A percentile compares a stretch with the other conserved stretches of the same genome.
These are phyloP conservation scores for Sclerodermus sp. DNA, from an alignment of 2,888 invertebrate species.

Conservation along the genomic window DNA sequence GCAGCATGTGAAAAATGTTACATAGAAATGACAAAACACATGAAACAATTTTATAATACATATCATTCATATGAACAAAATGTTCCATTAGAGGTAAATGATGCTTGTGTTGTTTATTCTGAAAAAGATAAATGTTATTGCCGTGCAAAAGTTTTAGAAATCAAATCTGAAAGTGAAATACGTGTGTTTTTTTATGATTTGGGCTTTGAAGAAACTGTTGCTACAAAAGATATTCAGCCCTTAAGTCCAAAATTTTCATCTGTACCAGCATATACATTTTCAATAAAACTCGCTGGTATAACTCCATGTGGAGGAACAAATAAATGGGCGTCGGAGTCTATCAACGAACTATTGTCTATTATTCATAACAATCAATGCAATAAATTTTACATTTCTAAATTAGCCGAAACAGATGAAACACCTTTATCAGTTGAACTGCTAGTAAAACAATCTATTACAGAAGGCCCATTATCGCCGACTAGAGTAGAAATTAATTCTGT, in stretches of 20 bases:
- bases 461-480: constrained; percentile 70
- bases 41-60: constrained; percentile 62
- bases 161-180: constrained; percentile 50
- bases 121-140: constrained; percentile 65
- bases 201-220: constrained; percentile 61
- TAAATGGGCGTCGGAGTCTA: constrained; percentile 66
- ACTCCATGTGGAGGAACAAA: constrained; percentile 67
- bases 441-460: constrained; percentile 64
- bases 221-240: constrained; percentile 58
- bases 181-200: constrained; percentile 71
- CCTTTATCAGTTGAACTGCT: constrained; percentile 66
- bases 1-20: constrained; percentile 58
- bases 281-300: constrained; percentile 72
- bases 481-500: constrained; percentile 67
- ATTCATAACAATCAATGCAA: constrained; percentile 60
- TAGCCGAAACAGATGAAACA: constrained; percentile 31
- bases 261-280: constrained; percentile 64
- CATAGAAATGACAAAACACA: constrained; percentile 58
- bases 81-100: constrained; percentile 60
- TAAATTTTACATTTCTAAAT: constrained; percentile 61
- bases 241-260: constrained; percentile 61
- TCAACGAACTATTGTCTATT: constrained; percentile 64
- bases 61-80: constrained; percentile 24
- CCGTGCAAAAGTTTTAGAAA: constrained; percentile 62
- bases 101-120: constrained; percentile 60